Evolutionary conservation across 2,888 invertebrate genomes (phyloP), one percentile per base, ranked within the genome.

Genomic region (Orthosia cruda): DNA sequence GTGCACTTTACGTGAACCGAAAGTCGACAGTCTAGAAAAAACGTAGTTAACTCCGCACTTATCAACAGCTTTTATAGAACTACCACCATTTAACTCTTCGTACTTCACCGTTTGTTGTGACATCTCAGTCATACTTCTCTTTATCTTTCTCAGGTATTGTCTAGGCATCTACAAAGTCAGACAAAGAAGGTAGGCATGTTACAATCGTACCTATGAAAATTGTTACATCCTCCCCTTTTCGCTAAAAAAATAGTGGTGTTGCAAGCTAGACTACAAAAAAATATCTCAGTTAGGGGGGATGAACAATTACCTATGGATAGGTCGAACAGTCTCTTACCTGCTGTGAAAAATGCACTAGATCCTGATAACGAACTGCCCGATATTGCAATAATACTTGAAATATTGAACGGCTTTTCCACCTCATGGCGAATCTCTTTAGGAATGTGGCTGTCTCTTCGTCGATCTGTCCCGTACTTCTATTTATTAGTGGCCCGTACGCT

Each of bases 331-430:
- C 4, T 54, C 23, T 91, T 92, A 99, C 99, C 97, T 99, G 99
- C 91, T 99, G 99, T 49, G 98, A 98, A 90, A 99, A 98, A 94
- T 98, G 98, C 77, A 98, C 98, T 74, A 99, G 97, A 92, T 99
- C 98, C 93, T 98, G 98, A 92, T 98, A 98, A 75, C 98, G 97
- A 68, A 98, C 98, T 49, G 98, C 98, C 88, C 98, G 97, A 94
- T 99, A 99, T 86, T 98, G 98, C 87, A 98, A 94, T 77, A 99
- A 95, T 78, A 99, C 98, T 97, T 98, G 98, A 94, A 98, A 99
- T 69, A 99, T 97, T 49, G 98, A 98, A 89, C 98, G 98, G 87
- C 97, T 97, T 90, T 97, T 98, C 99, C 99, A 99, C 93, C 98
- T 98, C 92, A 97, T 97, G 84, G 98, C 98, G 91, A 97, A 98